Base-by-base conservation (phyloP, 2,888 invertebrate genomes). In the Quadroppia sp. region DNA sequence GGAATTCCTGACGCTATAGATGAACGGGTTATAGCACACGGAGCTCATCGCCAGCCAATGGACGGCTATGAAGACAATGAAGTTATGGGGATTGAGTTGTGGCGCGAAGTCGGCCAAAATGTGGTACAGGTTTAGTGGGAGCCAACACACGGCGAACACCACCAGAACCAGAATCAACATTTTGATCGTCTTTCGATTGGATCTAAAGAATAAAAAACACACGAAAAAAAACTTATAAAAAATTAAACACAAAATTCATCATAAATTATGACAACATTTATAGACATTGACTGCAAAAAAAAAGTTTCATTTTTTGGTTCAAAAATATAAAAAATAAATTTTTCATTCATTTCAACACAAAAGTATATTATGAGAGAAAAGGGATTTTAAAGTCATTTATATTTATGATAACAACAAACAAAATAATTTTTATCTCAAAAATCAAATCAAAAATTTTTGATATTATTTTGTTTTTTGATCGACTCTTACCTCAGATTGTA, bases 31-130 rank as follows among this genome's bases (percentile, higher is more conserved):
- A 78, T 82, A 83, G 77, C 83, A 83, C 2, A 83, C 82, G 76
- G 82, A 82, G 75, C 82, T 82, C 80, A 84, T 83, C 28, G 84
- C 84, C n/a, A 84, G 79, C 82, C 83, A 82, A 76, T 84, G 84
- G 74, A 83, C 83, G 50, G 81, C 77, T 32, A 84, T 81, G 77
- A 82, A 83, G 2, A 80, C 80, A 1, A 80, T 80, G 1, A 83
- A 81, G 75, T 81, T 81, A 77, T 83, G 82, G 25, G 76, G 74
- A 80, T 77, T 0, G 80, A 53, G 80, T 56, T 81, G 81, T 1
- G 30, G 30, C 15, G 25, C 25, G 59, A 83, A 79, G 77, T 82
- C 81, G 9, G 81, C 81, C 53, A 83, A 79, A 13, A 83, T 77
- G 75, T 84, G 83, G 77, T 83, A 84, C 61, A 83, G 76, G 73